Percentiles rank a stretch among this genome's conserved stretches.
Conservation (phyloP, 2,797 vertebrate genomes). For the Garrulus glandarius region DNA sequence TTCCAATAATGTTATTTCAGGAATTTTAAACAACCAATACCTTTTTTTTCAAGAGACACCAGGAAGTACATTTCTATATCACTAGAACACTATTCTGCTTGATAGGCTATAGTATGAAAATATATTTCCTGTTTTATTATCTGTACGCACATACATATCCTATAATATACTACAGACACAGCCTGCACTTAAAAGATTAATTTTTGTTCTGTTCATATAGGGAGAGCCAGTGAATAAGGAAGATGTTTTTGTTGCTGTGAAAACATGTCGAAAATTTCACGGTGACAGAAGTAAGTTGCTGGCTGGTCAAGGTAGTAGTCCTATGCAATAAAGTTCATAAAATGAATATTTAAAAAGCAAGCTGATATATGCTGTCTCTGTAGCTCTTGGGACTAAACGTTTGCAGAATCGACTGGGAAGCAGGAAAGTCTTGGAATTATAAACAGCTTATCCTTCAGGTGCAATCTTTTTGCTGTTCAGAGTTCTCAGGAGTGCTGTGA, state of each 20-base stretch:
- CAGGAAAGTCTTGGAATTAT: neutral
- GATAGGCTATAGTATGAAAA: neutral
- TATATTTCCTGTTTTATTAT: neutral
- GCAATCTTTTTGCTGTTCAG: neutral
- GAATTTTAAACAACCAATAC: neutral
- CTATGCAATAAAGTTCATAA: neutral
- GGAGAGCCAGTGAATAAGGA: constrained; percentile 85
- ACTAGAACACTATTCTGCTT: neutral
- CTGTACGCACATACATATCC: neutral
- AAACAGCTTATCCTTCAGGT: neutral
- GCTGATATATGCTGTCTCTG: neutral
- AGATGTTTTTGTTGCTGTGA: constrained; percentile 93
- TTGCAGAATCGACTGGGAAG: neutral
- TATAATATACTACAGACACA: neutral
- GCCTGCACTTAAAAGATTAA: neutral
- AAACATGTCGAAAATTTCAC: constrained; percentile 96
- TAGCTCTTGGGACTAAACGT: neutral
- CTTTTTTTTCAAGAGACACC: neutral
- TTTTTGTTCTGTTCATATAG: constrained; percentile 69
- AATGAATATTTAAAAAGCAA: neutral
- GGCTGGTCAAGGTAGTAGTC: neutral
- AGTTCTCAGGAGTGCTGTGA: neutral
- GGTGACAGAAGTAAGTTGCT: constrained; percentile 88
- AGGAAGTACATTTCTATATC: neutral
- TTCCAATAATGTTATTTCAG: neutral